Conservation (phyloP, 1,140 invertebrate species). For the Ceratina australensis region DNA sequence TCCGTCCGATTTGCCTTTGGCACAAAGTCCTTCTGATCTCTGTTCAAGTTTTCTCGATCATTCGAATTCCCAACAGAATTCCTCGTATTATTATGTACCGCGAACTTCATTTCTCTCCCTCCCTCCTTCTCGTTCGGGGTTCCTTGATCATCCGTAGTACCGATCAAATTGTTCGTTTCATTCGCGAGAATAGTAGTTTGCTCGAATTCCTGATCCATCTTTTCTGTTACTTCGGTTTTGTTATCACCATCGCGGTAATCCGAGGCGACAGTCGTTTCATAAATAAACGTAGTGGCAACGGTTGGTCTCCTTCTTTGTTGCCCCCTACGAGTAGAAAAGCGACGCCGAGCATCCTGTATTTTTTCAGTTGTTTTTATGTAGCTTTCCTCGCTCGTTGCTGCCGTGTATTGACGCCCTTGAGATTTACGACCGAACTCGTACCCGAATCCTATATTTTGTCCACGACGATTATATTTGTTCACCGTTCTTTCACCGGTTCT, state of each 20-base stretch:
- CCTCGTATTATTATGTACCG: neutral
- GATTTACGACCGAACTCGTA: slow-evolving; percentile 11
- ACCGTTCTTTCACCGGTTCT: neutral
- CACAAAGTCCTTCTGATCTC: neutral
- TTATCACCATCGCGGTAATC: too few species aligned
- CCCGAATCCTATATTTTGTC: neutral
- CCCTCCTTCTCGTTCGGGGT: too few species aligned
- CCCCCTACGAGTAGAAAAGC: slow-evolving; percentile 3
- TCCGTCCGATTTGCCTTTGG: neutral
- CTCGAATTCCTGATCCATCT: neutral
- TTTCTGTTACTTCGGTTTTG: too few species aligned
- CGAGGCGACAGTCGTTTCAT: neutral
- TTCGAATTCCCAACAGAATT: too few species aligned
- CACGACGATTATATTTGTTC: neutral
- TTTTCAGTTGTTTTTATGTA: neutral
- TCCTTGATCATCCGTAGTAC: too few species aligned
- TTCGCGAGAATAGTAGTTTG: neutral
- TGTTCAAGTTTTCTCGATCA: neutral
- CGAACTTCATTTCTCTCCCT: too few species aligned
- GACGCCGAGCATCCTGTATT: slow-evolving; percentile 21
- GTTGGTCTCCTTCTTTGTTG: slow-evolving; percentile 5
- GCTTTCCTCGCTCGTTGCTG: neutral
- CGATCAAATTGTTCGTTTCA: neutral
- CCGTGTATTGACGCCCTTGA: neutral
- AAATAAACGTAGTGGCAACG: neutral